These are phyloP conservation scores for Passerina amoena DNA, from an alignment of 2,113 vertebrate genomes.

Conservation along the genomic window DNA sequence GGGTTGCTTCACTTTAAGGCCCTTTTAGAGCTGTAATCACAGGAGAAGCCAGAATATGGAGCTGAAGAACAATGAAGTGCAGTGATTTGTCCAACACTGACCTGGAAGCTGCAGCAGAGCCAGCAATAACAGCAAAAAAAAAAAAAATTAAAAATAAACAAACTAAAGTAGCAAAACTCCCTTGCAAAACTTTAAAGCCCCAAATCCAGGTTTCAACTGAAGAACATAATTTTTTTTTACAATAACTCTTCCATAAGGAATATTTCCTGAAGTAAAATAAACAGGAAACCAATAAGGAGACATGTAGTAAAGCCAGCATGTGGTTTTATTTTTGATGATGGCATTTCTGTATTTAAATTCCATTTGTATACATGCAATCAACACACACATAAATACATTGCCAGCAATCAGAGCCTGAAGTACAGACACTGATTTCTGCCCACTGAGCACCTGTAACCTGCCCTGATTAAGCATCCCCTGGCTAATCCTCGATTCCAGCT, in stretches of 20 bases:
- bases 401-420: not conserved
- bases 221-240: not conserved
- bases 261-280: not conserved
- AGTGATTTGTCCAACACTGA: not conserved
- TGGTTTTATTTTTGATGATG: not conserved
- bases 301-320: not conserved
- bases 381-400: not conserved
- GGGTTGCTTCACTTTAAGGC: conserved; percentile 11
- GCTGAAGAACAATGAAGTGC: not conserved
- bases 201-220: not conserved
- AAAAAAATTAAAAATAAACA: not conserved
- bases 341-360: not conserved
- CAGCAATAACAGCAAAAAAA: not conserved
- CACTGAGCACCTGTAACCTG: not conserved
- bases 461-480: not conserved
- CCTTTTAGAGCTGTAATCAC: not conserved
- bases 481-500: not conserved
- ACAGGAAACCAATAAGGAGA: not conserved
- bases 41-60: not conserved
- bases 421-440: not conserved
- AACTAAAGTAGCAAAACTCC: not conserved
- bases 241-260: not conserved
- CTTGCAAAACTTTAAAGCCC: not conserved
- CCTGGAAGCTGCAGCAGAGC: not conserved
- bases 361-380: not conserved